phyloP scores from a whole-genome alignment of 2,113 vertebrate genomes.

The Ctenodactylus gundi region DNA sequence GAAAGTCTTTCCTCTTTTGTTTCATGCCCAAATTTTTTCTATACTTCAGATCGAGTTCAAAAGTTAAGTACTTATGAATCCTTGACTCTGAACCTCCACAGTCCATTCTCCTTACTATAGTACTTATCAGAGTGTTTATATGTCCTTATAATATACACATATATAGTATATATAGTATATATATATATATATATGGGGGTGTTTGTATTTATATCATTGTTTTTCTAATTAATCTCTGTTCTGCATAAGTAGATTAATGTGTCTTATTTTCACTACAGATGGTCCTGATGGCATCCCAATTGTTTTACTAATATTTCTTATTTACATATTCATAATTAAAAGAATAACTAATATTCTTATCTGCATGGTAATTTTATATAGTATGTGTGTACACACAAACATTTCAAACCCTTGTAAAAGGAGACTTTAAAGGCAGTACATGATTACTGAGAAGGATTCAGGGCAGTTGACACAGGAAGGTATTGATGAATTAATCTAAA shows the following conservation, averaged over 20 bases:
- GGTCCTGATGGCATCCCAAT: neutral
- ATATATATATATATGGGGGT: too few species aligned
- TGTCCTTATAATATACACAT: neutral
- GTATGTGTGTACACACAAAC: neutral
- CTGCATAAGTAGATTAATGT: neutral
- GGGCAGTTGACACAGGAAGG: neutral
- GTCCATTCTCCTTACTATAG: neutral
- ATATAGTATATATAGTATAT: neutral
- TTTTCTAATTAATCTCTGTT: too few species aligned
- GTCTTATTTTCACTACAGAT: neutral
- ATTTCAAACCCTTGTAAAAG: neutral
- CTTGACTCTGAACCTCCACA: neutral
- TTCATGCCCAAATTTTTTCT: neutral
- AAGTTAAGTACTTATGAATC: neutral
- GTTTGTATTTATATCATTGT: too few species aligned
- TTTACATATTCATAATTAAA: neutral
- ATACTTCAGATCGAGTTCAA: conserved; percentile 19
- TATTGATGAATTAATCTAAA: neutral
- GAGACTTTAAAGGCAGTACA: neutral
- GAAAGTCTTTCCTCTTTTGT: neutral
- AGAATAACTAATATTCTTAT: neutral
- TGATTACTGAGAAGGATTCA: neutral
- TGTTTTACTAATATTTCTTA: conserved; percentile 11
- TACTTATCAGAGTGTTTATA: neutral
- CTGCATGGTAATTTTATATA: neutral